Base-by-base conservation (phyloP, 2,113 vertebrate species). In the Danionella cerebrum region DNA sequence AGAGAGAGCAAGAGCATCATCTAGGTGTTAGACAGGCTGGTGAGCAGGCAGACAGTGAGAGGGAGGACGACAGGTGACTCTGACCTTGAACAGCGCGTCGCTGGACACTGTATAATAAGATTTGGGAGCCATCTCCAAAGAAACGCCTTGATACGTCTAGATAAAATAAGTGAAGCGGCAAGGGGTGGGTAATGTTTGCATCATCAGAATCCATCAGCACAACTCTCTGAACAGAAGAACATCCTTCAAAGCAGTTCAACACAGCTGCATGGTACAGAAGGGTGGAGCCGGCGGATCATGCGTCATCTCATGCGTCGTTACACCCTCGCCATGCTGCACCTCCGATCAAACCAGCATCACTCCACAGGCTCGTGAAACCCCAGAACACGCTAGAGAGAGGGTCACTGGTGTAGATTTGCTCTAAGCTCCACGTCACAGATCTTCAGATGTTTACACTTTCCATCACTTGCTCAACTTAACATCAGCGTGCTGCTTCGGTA, bases 81-180 rank as follows among this genome's bases (percentile, higher is more conserved):
- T 88, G 86, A 88, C 88, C 88, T 89, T 87, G 85, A 88, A 88
- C 81, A 89, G 86, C 80, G 87, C 87, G 84, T 88, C 87, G 64
- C 87, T 86, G 83, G 86, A 87, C 85, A 88, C 85, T 84, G 85
- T 87, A 88, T 88, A 88, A 89, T 85, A 89, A 82, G 87, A 85
- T 89, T 89, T 88, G 83, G 86, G 85, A 80, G 86, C 85, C 86
- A 88, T 89, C 88, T 89, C 88, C 88, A 89, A 89, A 85, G 86
- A 88, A 72, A 88, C 86, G 81, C 83, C 86, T 87, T 89, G 86
- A 89, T 87, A 88, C 81, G 87, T 89, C 88, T 89, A 87, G 84
- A 89, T 86, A 84, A 72, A 87, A 87, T 86, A 88, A 74, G 74
- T 67, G 50, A 42, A 50, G 69, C 47, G 69, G 36, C 38, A 54